These are phyloP conservation scores for Eretmocerus hayati DNA, from an alignment of 2,888 invertebrate genomes.

Conservation along the genomic window DNA sequence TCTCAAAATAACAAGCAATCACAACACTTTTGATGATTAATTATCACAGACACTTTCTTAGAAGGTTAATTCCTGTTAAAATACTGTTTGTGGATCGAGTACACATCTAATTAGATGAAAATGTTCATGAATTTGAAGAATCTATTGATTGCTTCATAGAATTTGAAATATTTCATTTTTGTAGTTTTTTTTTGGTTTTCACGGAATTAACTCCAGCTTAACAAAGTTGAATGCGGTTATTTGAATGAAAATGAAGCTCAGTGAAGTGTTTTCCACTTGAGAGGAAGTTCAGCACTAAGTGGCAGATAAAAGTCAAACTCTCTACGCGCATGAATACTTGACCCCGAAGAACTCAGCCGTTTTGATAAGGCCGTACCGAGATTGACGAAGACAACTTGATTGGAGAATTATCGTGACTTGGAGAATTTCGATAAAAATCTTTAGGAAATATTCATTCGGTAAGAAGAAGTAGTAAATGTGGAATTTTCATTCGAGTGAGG, in stretches of 20 bases:
- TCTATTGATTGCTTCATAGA: slow-evolving; percentile 17
- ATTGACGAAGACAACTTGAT: too few species aligned
- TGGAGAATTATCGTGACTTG: too few species aligned
- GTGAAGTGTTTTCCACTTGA: slow-evolving; percentile 3
- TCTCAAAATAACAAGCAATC: not conserved
- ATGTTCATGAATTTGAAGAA: slow-evolving; percentile 16
- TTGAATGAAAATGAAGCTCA: not conserved
- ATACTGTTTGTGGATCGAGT: too few species aligned
- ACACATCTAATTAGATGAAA: too few species aligned
- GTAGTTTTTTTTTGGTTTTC: too few species aligned
- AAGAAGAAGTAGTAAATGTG: too few species aligned
- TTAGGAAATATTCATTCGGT: too few species aligned
- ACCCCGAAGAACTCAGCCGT: slow-evolving; percentile 6
- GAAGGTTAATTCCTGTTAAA: too few species aligned
- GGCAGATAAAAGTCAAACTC: slow-evolving; percentile 10
- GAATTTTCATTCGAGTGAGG: too few species aligned
- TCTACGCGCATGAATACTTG: slow-evolving; percentile 13
- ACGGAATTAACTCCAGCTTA: not conserved
- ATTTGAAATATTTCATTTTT: slow-evolving; percentile 17
- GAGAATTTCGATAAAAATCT: too few species aligned
- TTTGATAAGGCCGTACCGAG: slow-evolving; percentile 7
- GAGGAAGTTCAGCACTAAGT: slow-evolving; percentile 7
- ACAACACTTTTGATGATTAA: too few species aligned
- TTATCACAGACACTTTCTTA: too few species aligned
- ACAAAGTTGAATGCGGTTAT: not conserved